Conservation (phyloP, 2,888 invertebrate species). For the Drosophila pegasa region DNA sequence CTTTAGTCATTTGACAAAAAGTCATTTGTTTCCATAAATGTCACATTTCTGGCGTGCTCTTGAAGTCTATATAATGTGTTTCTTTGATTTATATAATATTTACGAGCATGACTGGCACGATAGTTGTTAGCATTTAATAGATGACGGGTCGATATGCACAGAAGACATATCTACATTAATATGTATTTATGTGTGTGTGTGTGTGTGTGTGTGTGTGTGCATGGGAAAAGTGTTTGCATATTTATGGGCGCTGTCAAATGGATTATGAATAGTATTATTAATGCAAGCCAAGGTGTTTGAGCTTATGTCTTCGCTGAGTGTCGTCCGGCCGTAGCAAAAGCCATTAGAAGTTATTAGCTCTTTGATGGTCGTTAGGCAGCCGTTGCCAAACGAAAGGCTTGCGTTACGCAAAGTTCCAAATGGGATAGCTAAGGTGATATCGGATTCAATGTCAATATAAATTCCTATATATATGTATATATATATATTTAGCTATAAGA, state of each 20-base stretch:
- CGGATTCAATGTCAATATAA: background rate
- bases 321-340: conserved; percentile 31
- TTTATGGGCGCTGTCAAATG: conserved; percentile 48
- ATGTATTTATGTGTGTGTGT: background rate
- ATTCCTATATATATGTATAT: background rate
- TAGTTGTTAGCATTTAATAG: conserved; percentile 37
- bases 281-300: conserved; percentile 14
- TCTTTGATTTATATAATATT: conserved; percentile 67
- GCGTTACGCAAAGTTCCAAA: background rate
- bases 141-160: conserved; percentile 43
- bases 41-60: conserved; percentile 53
- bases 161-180: background rate
- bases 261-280: conserved; percentile 43
- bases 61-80: conserved; percentile 57
- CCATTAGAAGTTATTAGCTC: conserved; percentile 61
- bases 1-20: conserved; percentile 51
- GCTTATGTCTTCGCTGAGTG: conserved; percentile 22
- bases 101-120: conserved; percentile 37
- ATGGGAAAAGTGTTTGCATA: conserved; percentile 47
- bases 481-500: background rate
- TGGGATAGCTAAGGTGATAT: background rate
- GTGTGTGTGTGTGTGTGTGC: background rate
- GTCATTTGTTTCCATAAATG: conserved; percentile 74
- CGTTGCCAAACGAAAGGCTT: conserved; percentile 36
- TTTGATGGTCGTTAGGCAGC: conserved; percentile 35